A percentile compares a stretch with the other conserved stretches of the same genome.
Conservation (phyloP, 1,140 invertebrate genomes). For the Drosophila seguyi region DNA sequence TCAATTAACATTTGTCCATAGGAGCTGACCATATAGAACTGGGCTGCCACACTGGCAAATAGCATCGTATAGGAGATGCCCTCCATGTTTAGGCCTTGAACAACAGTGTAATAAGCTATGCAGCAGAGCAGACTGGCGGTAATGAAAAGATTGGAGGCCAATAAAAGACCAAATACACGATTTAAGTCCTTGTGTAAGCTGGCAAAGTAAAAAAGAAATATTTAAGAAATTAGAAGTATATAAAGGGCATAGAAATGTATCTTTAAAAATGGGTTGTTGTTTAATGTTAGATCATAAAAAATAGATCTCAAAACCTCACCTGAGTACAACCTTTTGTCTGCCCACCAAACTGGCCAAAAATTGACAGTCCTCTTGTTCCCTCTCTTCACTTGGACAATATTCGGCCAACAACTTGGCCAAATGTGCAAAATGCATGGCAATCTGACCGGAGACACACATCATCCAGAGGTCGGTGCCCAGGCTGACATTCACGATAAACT, state of each 20-base stretch:
- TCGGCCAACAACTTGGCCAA: slow-evolving; percentile 19
- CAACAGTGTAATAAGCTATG: slow-evolving; percentile 35
- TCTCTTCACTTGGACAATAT: slow-evolving; percentile 20
- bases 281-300: too few species aligned
- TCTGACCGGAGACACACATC: slow-evolving; percentile 50
- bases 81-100: slow-evolving; percentile 49
- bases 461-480: slow-evolving; percentile 59
- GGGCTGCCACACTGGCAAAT: slow-evolving; percentile 39
- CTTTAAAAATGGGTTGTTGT: too few species aligned
- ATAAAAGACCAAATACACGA: slow-evolving; percentile 44
- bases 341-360: slow-evolving; percentile 34
- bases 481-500: slow-evolving; percentile 42
- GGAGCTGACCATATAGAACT: slow-evolving; percentile 60
- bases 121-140: slow-evolving; percentile 50
- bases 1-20: slow-evolving; percentile 57
- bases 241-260: too few species aligned
- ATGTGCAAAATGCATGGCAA: slow-evolving; percentile 55
- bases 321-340: slow-evolving; percentile 43
- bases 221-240: neutral
- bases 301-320: slow-evolving; percentile 26
- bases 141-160: slow-evolving; percentile 57
- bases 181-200: slow-evolving; percentile 55
- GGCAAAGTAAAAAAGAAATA: neutral
- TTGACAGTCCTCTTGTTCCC: slow-evolving; percentile 11
- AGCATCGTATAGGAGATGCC: slow-evolving; percentile 48